Evolutionary conservation across 2,113 vertebrate genomes (phyloP).

Genomic region (Rallus limicola): DNA sequence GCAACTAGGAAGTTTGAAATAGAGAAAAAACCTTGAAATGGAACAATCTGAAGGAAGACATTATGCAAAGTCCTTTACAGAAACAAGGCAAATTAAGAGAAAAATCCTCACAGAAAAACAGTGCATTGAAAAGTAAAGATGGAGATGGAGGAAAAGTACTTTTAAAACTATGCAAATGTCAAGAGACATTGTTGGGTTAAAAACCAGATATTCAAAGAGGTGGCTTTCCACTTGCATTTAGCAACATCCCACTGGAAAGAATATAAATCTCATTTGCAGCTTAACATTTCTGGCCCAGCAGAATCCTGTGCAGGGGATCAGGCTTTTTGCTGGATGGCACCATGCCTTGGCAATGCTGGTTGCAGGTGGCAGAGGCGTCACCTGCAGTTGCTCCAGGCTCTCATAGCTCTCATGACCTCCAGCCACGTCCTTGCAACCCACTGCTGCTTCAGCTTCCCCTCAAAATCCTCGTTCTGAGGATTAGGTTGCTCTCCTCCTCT

Average conservation of each 20-base stretch:
- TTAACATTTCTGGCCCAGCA: background rate
- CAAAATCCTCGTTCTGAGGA: background rate
- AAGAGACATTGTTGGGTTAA: background rate
- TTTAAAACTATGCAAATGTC: background rate
- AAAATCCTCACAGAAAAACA: background rate
- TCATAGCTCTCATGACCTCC: background rate
- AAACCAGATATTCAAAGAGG: background rate
- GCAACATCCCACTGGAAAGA: background rate
- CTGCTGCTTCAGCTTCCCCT: background rate
- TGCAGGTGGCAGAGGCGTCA: background rate
- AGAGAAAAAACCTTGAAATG: background rate
- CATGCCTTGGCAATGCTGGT: background rate
- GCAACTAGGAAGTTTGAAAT: background rate
- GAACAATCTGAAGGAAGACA: background rate
- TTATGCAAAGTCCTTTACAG: background rate
- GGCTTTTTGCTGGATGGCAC: background rate
- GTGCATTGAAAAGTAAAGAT: background rate
- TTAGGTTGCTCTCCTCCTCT: background rate
- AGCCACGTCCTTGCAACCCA: background rate
- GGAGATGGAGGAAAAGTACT: background rate
- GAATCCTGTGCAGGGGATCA: background rate
- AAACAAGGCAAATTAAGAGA: background rate
- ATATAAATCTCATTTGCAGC: background rate
- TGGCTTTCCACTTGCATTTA: background rate
- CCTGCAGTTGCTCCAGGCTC: background rate